phyloP scores from a whole-genome alignment of 2,888 invertebrate species.

The Agriopis aurantiaria region DNA sequence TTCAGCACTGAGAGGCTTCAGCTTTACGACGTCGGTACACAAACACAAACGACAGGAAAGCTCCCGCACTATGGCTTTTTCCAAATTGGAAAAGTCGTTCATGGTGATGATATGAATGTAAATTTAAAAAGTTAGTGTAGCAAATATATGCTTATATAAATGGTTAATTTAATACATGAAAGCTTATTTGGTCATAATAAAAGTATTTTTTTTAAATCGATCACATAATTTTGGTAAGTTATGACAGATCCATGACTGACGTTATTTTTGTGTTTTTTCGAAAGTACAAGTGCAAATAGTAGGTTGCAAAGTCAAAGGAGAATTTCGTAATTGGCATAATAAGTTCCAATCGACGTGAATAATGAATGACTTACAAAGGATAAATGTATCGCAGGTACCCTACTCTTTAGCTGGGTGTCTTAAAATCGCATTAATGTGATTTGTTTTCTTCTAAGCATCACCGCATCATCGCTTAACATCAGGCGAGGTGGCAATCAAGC shows the following conservation, averaged over 20 bases:
- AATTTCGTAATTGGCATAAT: background rate
- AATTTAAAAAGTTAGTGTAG: constrained; percentile 18
- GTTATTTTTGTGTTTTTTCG: constrained; percentile 30
- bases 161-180: constrained; percentile 39
- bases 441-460: no score
- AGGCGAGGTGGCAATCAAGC: no score
- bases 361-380: background rate
- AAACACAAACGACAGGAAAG: constrained; percentile 80
- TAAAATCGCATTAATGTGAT: no score
- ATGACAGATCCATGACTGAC: constrained; percentile 56
- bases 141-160: constrained; percentile 35
- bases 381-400: no score
- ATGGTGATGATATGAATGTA: constrained; percentile 61
- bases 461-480: no score
- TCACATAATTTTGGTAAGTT: constrained; percentile 64
- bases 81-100: constrained; percentile 77
- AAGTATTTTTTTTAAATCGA: constrained; percentile 56
- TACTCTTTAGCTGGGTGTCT: no score
- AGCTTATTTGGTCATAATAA: constrained; percentile 61
- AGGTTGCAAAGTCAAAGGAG: background rate
- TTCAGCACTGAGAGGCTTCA: constrained; percentile 78
- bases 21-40: constrained; percentile 78
- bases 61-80: constrained; percentile 80
- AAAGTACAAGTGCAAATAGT: constrained; percentile 2
- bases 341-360: background rate